These are phyloP conservation scores for Falco punctatus DNA, from an alignment of 2,113 vertebrate genomes.

Conservation along the genomic window DNA sequence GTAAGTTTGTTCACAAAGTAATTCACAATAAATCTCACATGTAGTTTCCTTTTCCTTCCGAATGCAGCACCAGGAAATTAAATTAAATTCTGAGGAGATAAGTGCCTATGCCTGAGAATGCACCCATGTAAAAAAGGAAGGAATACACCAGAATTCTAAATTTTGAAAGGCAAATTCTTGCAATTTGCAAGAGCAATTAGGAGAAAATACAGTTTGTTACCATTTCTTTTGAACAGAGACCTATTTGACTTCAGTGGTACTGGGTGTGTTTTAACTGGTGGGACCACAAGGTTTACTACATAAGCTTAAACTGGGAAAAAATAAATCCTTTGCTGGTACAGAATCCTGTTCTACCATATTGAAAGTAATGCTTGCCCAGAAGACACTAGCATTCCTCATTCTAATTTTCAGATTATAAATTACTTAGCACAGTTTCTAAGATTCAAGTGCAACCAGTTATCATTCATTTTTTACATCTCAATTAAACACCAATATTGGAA, in stretches of 20 bases:
- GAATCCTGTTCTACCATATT: background rate
- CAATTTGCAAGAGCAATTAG: background rate
- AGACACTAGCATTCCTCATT: background rate
- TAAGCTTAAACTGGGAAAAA: background rate
- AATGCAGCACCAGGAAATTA: background rate
- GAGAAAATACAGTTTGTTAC: background rate
- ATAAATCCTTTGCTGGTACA: background rate
- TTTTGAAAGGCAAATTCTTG: background rate
- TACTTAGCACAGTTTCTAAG: background rate
- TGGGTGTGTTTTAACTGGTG: background rate
- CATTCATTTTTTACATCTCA: slow-evolving; percentile 3
- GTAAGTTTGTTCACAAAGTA: slow-evolving; percentile 30
- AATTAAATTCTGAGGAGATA: background rate
- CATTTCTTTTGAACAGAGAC: background rate
- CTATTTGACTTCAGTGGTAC: background rate
- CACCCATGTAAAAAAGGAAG: background rate
- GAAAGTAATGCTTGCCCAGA: background rate
- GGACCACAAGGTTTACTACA: background rate
- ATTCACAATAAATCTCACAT: slow-evolving; percentile 25
- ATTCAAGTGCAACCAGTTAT: background rate
- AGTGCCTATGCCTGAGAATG: background rate
- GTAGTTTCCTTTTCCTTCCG: background rate
- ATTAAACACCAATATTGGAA: background rate
- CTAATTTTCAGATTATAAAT: slow-evolving; percentile 12
- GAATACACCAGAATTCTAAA: background rate